Percentiles rank a stretch among this genome's conserved stretches.
These are phyloP conservation scores for Neelides folsomi DNA, from an alignment of 2,888 invertebrate genomes.

Conservation along the genomic window DNA sequence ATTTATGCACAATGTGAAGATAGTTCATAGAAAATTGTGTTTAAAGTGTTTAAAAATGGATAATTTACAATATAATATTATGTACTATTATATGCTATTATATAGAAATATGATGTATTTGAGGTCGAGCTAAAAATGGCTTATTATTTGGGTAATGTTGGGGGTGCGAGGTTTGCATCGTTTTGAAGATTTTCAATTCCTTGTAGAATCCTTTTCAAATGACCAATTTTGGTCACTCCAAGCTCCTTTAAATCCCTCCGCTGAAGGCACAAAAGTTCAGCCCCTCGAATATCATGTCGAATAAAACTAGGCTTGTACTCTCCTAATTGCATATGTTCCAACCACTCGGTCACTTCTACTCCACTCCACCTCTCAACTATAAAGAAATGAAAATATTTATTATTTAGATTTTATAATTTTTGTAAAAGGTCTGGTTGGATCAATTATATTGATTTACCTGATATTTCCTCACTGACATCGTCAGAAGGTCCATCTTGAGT, in stretches of 20 bases:
- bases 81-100: too few species aligned
- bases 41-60: too few species aligned
- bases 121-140: background rate
- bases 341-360: slow-evolving; percentile 78
- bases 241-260: slow-evolving; percentile 76
- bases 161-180: slow-evolving; percentile 3
- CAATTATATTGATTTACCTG: slow-evolving; percentile 13
- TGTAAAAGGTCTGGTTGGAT: too few species aligned
- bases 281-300: slow-evolving; percentile 79
- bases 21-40: too few species aligned
- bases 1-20: too few species aligned
- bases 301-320: slow-evolving; percentile 86
- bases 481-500: slow-evolving; percentile 21
- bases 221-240: slow-evolving; percentile 88
- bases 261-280: slow-evolving; percentile 73
- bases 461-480: slow-evolving; percentile 30
- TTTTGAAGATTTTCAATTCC: slow-evolving; percentile 67
- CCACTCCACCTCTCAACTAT: slow-evolving; percentile 55
- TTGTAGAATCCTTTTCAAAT: slow-evolving; percentile 85
- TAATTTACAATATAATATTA: too few species aligned
- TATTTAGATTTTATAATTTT: background rate
- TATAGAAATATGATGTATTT: background rate
- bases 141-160: background rate
- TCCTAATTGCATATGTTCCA: slow-evolving; percentile 71
- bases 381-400: background rate